Conservation (phyloP, 2,113 vertebrate species). For the Centrocercus urophasianus region DNA sequence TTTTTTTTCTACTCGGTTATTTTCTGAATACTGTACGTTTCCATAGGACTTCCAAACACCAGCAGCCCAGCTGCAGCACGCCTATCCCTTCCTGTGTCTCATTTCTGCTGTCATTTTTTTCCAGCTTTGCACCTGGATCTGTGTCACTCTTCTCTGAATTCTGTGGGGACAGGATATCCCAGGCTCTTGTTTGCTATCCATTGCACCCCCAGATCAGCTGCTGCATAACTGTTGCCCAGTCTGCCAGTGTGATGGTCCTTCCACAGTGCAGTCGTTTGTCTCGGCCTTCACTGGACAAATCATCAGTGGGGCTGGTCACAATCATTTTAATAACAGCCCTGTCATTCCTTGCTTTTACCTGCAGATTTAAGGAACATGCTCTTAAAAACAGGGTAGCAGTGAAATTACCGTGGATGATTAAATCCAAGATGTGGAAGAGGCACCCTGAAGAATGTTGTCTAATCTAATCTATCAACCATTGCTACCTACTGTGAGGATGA, state of each 20-base stretch:
- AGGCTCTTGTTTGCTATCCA: background rate
- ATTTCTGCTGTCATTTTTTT: background rate
- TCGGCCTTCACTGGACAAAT: background rate
- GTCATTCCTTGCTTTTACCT: background rate
- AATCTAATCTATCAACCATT: background rate
- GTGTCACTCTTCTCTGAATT: accelerated
- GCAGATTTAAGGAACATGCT: background rate
- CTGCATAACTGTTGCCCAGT: background rate
- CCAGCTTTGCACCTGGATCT: background rate
- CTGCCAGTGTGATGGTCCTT: background rate
- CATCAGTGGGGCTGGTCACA: background rate
- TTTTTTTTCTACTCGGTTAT: background rate
- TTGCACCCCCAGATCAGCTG: background rate
- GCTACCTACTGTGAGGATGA: background rate
- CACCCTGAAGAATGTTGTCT: background rate
- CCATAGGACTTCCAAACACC: background rate
- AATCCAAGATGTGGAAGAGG: background rate
- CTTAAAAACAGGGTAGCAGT: background rate
- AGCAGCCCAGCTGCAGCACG: background rate
- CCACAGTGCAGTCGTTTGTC: background rate
- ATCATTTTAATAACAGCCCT: background rate
- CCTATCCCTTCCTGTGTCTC: background rate
- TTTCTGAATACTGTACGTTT: background rate
- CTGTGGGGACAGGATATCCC: background rate
- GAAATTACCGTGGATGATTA: background rate